Evolutionary conservation across 1,140 invertebrate genomes (phyloP), one percentile per base, ranked within the genome.

Genomic region (Chironomus striatipennis): DNA sequence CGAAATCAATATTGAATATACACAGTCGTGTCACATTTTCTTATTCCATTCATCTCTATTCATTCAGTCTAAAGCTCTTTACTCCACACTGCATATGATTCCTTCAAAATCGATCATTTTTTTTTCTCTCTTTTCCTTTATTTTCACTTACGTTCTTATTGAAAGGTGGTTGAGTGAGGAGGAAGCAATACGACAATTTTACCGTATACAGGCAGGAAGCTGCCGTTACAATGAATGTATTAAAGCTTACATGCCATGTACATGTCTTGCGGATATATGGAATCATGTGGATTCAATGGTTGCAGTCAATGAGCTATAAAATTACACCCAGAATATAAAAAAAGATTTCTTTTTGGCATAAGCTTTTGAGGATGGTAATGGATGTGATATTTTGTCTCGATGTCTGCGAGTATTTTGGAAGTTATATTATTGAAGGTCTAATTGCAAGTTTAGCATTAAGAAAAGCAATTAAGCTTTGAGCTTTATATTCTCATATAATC

Each of bases 281-380:
- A 34, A 34, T 34, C 43, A 47, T 47, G 43, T 57, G 47, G 47
- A 57, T 57, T 57, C 47, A 57, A n/a, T 57, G 47, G 47, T 57
- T 57, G 15, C 17, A 70, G 20, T 70, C 65, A 70, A 18, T 70
- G 65, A 70, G 17, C 65, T 70, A 70, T 70, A 70, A 70, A 70
- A 70, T 70, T 20, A 70, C 65, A 70, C 47, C 47, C 47, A 1
- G 65, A 20, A 70, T 57, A 34, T 34, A 34, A 34, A 34, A 34
- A 34, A 5, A 34, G 1, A 1, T 57, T 57, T 57, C 4, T 57
- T 57, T 57, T 57, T 5, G 24, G 24, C 24, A 34, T 5, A 34
- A 5, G 5, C 24, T 34, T 34, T 34, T 34, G 24, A 34, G 24
- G 24, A 34, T 2, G 5, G 24, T 34, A 34, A 1, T 1, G 5